Conservation (phyloP, 2,888 invertebrate genomes). For the Piscicola geometra region DNA sequence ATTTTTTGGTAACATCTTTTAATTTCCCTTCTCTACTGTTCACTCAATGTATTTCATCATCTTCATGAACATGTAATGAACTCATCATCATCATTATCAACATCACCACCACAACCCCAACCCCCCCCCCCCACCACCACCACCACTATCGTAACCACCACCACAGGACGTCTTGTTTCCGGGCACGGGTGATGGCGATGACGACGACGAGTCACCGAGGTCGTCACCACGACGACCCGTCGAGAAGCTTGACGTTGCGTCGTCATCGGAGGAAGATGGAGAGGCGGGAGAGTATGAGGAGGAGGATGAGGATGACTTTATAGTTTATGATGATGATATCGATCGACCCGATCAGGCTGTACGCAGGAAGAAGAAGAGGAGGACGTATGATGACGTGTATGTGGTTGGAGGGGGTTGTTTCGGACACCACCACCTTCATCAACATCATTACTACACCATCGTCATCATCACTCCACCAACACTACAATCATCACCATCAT, state of each 20-base stretch:
- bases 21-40: too few species aligned
- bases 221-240: constrained; percentile 54
- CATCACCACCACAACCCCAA: background rate
- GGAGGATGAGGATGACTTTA: constrained; percentile 81
- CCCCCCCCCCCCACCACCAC: background rate
- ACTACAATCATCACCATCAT: too few species aligned
- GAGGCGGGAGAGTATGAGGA: constrained; percentile 39
- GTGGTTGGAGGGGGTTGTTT: background rate
- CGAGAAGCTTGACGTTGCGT: background rate
- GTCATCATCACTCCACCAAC: too few species aligned
- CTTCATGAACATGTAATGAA: too few species aligned
- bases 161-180: constrained; percentile 7
- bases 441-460: too few species aligned
- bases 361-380: constrained; percentile 51
- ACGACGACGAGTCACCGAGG: constrained; percentile 67
- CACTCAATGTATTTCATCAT: too few species aligned
- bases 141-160: too few species aligned
- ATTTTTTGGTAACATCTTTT: too few species aligned
- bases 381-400: constrained; percentile 53
- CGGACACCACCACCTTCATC: too few species aligned
- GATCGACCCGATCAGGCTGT: constrained; percentile 51
- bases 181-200: constrained; percentile 57
- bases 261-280: constrained; percentile 34
- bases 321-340: constrained; percentile 79
- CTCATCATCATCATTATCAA: too few species aligned